phyloP scores from a whole-genome alignment of 2,888 invertebrate genomes.

The Fragum fragum region DNA sequence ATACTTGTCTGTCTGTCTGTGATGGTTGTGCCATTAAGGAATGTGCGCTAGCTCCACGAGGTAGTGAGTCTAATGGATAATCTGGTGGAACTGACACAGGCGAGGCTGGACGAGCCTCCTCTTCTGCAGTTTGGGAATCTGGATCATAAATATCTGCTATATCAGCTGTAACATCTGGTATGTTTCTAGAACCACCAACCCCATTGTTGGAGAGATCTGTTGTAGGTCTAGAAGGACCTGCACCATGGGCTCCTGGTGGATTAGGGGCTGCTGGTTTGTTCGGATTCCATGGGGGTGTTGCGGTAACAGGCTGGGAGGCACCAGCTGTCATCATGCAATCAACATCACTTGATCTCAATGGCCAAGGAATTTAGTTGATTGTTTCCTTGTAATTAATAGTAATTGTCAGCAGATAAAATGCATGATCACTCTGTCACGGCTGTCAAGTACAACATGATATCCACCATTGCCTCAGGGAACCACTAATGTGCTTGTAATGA shows the following conservation, averaged over 20 bases:
- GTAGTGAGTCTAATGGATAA: conserved; percentile 67
- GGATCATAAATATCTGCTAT: conserved; percentile 54
- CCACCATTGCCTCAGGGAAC: conserved; percentile 1
- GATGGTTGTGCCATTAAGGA: conserved; percentile 19
- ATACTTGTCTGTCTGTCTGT: conserved; percentile 5
- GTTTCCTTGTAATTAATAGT: conserved; percentile 9
- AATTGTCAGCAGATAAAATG: conserved; percentile 17
- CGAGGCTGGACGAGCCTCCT: conserved; percentile 14
- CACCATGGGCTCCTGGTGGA: conserved; percentile 39
- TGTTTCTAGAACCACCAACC: conserved; percentile 23
- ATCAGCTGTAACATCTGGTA: conserved; percentile 63
- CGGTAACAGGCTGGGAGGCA: conserved; percentile 13
- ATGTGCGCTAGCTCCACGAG: conserved; percentile 47
- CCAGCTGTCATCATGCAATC: conserved; percentile 31
- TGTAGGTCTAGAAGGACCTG: background rate
- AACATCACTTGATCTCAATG: background rate
- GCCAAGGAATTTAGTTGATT: background rate
- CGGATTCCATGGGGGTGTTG: conserved; percentile 40
- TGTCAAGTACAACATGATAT: conserved; percentile 22
- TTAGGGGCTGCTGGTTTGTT: conserved; percentile 50
- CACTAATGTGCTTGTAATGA: background rate
- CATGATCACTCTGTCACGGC: conserved; percentile 26
- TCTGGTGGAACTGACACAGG: conserved; percentile 52
- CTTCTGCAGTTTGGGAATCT: background rate
- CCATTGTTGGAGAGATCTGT: background rate